Conservation (phyloP, 2,888 invertebrate species). For the Amblyjoppa fuscipennis region DNA sequence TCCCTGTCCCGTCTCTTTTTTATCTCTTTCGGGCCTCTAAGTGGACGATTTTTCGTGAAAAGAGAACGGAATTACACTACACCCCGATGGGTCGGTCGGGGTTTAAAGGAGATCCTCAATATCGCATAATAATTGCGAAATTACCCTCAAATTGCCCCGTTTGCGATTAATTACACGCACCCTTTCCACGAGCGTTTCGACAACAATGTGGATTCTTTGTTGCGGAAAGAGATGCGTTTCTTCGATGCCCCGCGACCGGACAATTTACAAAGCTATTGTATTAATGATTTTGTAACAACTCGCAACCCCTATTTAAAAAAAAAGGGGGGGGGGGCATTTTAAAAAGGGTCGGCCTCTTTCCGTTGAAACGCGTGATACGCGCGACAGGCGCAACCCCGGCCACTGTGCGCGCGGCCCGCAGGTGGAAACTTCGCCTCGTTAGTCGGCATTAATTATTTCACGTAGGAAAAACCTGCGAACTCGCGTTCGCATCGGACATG, state of each 20-base stretch:
- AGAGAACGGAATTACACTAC: not conserved
- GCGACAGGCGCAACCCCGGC: not conserved
- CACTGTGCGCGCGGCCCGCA: conserved; percentile 14
- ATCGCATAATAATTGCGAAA: not conserved
- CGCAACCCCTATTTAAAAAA: conserved; percentile 10
- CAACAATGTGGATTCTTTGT: conserved; percentile 1
- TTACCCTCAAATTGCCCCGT: not conserved
- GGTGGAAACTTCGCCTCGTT: conserved; percentile 45
- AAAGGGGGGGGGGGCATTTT: not conserved
- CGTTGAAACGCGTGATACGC: conserved; percentile 4
- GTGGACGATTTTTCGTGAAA: conserved; percentile 10
- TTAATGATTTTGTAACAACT: conserved; percentile 5
- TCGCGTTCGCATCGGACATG: not conserved
- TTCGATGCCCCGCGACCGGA: conserved; percentile 3
- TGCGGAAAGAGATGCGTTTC: not conserved
- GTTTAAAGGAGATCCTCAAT: not conserved
- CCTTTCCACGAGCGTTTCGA: not conserved
- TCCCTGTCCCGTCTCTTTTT: not conserved
- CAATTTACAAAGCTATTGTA: not conserved
- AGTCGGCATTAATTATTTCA: conserved; percentile 42
- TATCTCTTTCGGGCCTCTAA: not conserved
- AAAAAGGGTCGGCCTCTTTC: not conserved
- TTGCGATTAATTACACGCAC: not conserved
- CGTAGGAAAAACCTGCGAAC: conserved; percentile 11
- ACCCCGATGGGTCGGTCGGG: not conserved